Conservation (phyloP, 2,888 invertebrate species). For the Toxonevra muliebris region DNA sequence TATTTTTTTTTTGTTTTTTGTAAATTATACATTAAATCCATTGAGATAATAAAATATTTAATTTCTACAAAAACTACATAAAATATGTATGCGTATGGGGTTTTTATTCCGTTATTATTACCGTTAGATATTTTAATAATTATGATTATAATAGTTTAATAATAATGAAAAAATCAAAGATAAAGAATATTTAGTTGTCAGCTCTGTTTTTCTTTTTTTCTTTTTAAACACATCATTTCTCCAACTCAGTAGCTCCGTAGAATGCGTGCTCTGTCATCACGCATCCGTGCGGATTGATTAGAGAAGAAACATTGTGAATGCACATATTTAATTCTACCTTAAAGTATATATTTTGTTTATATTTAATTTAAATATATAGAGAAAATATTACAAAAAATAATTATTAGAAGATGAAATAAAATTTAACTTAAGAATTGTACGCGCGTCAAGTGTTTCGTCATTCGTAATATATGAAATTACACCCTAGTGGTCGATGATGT, state of each 20-base stretch:
- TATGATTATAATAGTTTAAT: conserved; percentile 18
- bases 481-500: conserved; percentile 7
- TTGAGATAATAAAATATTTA: conserved; percentile 2
- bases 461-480: not conserved
- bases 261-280: conserved; percentile 23
- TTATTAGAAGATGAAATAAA: conserved; percentile 1
- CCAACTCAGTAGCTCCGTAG: not conserved
- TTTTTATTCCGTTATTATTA: not conserved
- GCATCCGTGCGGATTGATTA: not conserved
- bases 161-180: conserved; percentile 16
- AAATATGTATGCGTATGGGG: not conserved
- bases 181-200: conserved; percentile 10
- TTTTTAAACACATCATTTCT: not conserved
- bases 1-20: not conserved
- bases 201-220: conserved; percentile 19
- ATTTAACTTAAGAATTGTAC: not conserved
- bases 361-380: conserved; percentile 11
- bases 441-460: not conserved
- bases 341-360: conserved; percentile 15
- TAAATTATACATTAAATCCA: conserved; percentile 24
- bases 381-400: conserved; percentile 18
- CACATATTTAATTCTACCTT: conserved; percentile 12
- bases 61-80: conserved; percentile 19
- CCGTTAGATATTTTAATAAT: conserved; percentile 2
- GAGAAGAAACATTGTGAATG: too few relatives aligned